Evolutionary conservation across 2,797 vertebrate genomes (phyloP).

Genomic region (Diglossa cyanea): DNA sequence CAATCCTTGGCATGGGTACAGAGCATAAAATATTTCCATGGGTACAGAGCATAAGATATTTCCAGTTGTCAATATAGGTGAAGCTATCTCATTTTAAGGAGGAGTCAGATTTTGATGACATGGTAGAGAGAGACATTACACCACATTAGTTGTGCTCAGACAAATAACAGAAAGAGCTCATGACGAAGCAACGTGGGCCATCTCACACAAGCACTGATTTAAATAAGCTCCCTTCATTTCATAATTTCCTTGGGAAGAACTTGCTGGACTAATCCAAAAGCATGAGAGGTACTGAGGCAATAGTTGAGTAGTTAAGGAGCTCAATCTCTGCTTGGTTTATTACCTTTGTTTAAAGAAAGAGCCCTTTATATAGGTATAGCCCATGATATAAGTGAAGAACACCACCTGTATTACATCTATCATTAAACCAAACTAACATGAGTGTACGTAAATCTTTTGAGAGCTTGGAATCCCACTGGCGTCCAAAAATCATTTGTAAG

Average conservation of each 20-base stretch:
- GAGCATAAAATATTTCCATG: neutral
- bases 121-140: neutral
- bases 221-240: neutral
- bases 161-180: neutral
- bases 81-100: neutral
- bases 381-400: neutral
- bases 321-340: neutral
- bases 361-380: neutral
- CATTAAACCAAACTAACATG: neutral
- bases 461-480: neutral
- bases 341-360: neutral
- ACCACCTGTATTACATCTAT: neutral
- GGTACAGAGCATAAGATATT: neutral
- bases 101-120: neutral
- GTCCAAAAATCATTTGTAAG: neutral
- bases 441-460: neutral
- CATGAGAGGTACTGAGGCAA: neutral
- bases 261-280: neutral
- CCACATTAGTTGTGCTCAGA: neutral
- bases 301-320: neutral
- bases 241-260: neutral
- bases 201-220: neutral
- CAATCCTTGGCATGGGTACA: neutral
- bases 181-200: neutral
- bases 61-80: neutral